Evolutionary conservation across 2,888 invertebrate species (phyloP), one percentile per base, ranked within the genome.

Genomic region (Mimachlamys varia): DNA sequence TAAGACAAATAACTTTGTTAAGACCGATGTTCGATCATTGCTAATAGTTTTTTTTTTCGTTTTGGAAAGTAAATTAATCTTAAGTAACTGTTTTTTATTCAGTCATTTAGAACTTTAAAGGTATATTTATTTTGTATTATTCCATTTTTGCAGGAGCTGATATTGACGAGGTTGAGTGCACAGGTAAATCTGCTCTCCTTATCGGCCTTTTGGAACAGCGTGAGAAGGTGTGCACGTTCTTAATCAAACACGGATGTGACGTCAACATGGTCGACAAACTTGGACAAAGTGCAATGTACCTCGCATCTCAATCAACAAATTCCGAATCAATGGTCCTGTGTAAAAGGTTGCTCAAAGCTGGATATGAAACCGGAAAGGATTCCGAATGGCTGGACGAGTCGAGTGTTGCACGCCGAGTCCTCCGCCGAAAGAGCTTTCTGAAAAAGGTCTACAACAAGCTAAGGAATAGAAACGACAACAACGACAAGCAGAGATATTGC

Each of bases 381-480:
- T 76, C 76, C 33, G 76, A 76, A 33, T 76, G 76, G 76, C 33
- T 76, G 22, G 76, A 76, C 15, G 76, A 76, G 22, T 76, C 76
- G 17, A 76, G 76, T 15, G 76, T 76, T 33, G 76, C 76, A 0
- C 76, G 76, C 12, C 27, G 76, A 76, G 76, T 76, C 3, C 76
- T 76, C 27, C 76, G 76, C 10, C 76, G 76, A 27, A 76, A 76
- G 33, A 76, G 76, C 27, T 76, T 76, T 22, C 22, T 76, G 76
- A 76, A 76, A 76, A 76, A 76, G 33, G 76, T 76, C 13, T 76
- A 76, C 76, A 76, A 76, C 76, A 76, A 76, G 33, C 76, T 76
- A 5, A 76, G 76, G 13, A 76, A 27, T 27, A 27, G 76, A 76
- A 33, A 27, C 15, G 76, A 76, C 7, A 76, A 27, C 19, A 22